These are phyloP conservation scores for Parus major DNA, from an alignment of 2,113 vertebrate species.

Conservation along the genomic window DNA sequence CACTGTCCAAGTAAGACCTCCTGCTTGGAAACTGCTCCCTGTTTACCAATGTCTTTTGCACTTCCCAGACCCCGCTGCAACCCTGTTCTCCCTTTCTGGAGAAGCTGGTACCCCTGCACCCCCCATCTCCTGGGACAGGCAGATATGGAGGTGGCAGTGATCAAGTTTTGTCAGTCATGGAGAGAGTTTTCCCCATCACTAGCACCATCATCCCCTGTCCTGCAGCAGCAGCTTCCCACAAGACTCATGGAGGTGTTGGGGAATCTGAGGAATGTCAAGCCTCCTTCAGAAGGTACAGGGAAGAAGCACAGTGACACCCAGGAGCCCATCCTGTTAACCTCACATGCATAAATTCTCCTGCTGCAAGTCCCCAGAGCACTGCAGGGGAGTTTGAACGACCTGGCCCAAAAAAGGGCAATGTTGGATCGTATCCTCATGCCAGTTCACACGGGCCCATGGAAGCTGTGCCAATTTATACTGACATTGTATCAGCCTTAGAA, in stretches of 20 bases:
- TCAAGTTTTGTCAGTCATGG: neutral
- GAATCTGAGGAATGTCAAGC: neutral
- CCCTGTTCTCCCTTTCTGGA: neutral
- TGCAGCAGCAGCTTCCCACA: neutral
- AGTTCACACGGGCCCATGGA: neutral
- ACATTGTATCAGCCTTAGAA: neutral
- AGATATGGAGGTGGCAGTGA: neutral
- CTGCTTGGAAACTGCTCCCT: rapidly evolving
- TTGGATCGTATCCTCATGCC: rapidly evolving
- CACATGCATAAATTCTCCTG: rapidly evolving
- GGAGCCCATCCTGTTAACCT: rapidly evolving
- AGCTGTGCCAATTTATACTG: neutral
- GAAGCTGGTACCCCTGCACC: neutral
- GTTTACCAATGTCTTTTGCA: neutral
- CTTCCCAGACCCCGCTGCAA: neutral
- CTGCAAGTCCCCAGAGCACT: rapidly evolving
- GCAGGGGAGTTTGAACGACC: neutral
- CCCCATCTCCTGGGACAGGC: neutral
- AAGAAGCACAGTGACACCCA: neutral
- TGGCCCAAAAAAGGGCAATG: neutral
- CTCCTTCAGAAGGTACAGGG: neutral
- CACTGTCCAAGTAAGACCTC: neutral
- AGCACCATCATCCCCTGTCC: neutral
- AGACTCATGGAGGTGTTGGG: neutral
- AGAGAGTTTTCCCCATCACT: neutral